phyloP scores from a whole-genome alignment of 2,797 vertebrate genomes.

The Semaprochilodus insignis region DNA sequence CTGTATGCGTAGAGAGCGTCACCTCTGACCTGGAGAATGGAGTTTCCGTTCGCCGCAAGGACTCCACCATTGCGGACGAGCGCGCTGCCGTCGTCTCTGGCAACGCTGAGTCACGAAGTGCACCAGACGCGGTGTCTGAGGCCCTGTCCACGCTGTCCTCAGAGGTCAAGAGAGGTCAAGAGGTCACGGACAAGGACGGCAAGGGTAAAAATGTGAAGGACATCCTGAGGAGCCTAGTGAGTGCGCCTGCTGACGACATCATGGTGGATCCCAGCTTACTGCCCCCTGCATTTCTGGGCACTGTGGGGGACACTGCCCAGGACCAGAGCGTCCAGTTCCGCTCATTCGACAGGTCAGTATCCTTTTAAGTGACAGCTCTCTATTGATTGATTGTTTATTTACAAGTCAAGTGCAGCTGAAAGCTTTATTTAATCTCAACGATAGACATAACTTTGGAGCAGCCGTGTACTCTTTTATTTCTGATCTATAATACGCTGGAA shows the following conservation, averaged over 20 bases:
- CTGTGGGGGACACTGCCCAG: constrained; percentile 76
- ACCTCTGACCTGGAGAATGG: constrained; percentile 74
- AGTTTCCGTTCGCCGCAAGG: constrained; percentile 77
- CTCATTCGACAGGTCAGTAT: constrained; percentile 93
- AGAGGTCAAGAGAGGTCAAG: constrained; percentile 87
- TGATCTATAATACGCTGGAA: no score
- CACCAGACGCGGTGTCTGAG: constrained; percentile 93
- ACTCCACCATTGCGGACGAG: constrained; percentile 87
- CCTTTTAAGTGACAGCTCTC: neutral
- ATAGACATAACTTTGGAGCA: no score
- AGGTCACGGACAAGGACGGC: constrained; percentile 69
- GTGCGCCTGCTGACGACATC: constrained; percentile 83
- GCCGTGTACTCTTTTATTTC: no score
- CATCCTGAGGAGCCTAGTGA: constrained; percentile 94
- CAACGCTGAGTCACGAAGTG: constrained; percentile 54
- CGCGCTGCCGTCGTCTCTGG: constrained; percentile 62
- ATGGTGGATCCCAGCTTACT: constrained; percentile 84
- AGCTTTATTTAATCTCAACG: neutral
- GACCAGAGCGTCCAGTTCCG: constrained; percentile 86
- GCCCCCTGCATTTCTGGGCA: constrained; percentile 86
- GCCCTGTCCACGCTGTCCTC: constrained; percentile 89
- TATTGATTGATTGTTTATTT: neutral
- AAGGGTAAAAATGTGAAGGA: constrained; percentile 93
- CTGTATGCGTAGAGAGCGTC: constrained; percentile 44
- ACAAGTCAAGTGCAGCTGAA: neutral